Conservation (phyloP, 2,888 invertebrate genomes). For the Pandemis heparana region DNA sequence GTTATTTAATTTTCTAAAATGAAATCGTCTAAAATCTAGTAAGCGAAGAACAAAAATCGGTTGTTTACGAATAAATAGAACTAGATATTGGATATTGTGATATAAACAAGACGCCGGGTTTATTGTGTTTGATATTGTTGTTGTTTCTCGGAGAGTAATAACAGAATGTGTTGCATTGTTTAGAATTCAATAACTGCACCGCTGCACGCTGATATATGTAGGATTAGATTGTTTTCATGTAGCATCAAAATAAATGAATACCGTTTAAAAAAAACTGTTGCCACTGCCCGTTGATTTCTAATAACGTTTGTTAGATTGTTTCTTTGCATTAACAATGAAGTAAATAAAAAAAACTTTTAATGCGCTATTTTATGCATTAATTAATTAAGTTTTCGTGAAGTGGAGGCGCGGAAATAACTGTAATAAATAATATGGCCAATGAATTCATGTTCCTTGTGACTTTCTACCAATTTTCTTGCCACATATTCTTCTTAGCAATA, state of each 20-base stretch:
- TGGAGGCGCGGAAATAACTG: no score
- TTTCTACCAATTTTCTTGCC: no score
- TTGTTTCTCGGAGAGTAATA: slow-evolving; percentile 7
- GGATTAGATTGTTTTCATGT: not conserved
- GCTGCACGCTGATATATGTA: not conserved
- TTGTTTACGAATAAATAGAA: slow-evolving; percentile 37
- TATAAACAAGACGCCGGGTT: slow-evolving; percentile 24
- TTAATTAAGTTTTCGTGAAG: no score
- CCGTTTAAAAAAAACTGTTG: not conserved
- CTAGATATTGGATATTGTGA: slow-evolving; percentile 34
- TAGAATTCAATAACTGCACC: not conserved
- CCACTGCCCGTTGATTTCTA: no score
- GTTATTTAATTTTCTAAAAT: not conserved
- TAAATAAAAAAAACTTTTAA: no score
- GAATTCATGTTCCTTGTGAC: no score
- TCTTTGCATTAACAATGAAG: no score
- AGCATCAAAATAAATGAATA: not conserved
- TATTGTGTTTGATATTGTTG: slow-evolving; percentile 11
- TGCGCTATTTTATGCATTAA: no score
- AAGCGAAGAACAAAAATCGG: slow-evolving; percentile 22
- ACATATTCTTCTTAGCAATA: no score
- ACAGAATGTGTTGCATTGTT: not conserved
- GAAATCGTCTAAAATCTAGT: not conserved
- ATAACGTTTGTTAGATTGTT: no score
- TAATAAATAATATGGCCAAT: no score